These are phyloP conservation scores for Watsonalla cultraria DNA, from an alignment of 2,888 invertebrate species.

Conservation along the genomic window DNA sequence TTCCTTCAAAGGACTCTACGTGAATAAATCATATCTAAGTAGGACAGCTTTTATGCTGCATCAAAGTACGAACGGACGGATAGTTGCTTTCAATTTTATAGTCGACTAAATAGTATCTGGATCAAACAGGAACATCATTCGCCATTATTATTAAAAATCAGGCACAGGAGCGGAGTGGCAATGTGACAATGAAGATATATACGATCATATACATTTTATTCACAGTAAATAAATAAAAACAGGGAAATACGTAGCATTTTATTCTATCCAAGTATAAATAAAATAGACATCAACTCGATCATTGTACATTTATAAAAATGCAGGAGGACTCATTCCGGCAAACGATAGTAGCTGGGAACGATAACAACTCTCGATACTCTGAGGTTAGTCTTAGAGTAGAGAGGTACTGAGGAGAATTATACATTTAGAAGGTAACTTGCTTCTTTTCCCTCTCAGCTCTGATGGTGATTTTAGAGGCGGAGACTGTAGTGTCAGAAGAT, in stretches of 20 bases:
- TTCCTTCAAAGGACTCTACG: too few relatives aligned
- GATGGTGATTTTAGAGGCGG: constrained; percentile 57
- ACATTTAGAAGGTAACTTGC: constrained; percentile 67
- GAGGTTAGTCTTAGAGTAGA: constrained; percentile 35
- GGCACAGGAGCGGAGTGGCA: not conserved
- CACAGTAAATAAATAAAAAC: constrained; percentile 51
- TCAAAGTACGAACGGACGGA: too few relatives aligned
- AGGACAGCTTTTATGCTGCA: too few relatives aligned
- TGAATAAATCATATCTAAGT: too few relatives aligned
- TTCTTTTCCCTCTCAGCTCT: constrained; percentile 70
- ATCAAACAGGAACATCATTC: too few relatives aligned
- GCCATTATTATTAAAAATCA: too few relatives aligned
- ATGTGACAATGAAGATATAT: not conserved
- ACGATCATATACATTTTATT: not conserved
- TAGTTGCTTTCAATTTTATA: too few relatives aligned
- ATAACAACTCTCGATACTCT: constrained; percentile 27
- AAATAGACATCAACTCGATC: constrained; percentile 59
- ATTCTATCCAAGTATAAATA: constrained; percentile 68
- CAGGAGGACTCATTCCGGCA: constrained; percentile 57
- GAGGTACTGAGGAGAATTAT: constrained; percentile 24
- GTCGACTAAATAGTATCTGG: too few relatives aligned
- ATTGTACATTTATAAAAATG: constrained; percentile 54
- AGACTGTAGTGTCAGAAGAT: constrained; percentile 45
- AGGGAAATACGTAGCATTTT: constrained; percentile 55
- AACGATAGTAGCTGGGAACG: constrained; percentile 49